Conservation (phyloP, 2,113 vertebrate species). For the Brachypodius melanocephalos region DNA sequence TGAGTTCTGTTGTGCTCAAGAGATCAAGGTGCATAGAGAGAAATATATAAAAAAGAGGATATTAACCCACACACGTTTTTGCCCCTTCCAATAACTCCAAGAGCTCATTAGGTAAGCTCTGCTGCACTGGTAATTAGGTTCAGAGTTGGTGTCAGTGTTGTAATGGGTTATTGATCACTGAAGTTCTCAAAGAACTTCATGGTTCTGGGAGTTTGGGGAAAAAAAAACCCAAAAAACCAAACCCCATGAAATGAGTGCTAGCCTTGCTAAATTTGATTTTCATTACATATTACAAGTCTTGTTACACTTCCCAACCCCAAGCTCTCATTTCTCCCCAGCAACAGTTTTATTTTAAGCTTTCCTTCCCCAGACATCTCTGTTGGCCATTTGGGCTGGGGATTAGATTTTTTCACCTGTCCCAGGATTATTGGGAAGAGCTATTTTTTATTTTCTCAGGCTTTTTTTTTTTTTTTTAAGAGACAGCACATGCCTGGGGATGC, state of each 20-base stretch:
- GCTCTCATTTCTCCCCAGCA: conserved; percentile 8
- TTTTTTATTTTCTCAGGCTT: neutral
- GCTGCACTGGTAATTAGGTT: conserved; percentile 29
- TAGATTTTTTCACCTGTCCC: conserved; percentile 11
- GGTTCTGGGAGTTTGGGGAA: neutral
- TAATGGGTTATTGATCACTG: conserved; percentile 69
- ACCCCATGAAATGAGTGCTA: neutral
- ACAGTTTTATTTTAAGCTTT: conserved; percentile 47
- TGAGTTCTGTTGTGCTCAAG: neutral
- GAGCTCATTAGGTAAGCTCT: conserved; percentile 33
- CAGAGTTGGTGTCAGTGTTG: conserved; percentile 7
- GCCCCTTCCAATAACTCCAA: neutral
- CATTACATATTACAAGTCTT: conserved; percentile 27
- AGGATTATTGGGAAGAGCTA: neutral
- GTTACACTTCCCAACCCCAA: neutral
- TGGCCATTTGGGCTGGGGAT: neutral
- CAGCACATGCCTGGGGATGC: neutral
- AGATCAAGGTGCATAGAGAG: neutral
- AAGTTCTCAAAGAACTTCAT: conserved; percentile 40
- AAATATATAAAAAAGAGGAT: neutral
- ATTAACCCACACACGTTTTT: neutral
- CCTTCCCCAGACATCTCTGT: neutral
- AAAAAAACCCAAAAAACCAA: neutral
- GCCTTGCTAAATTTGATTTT: conserved; percentile 56
- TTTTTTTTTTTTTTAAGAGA: neutral